These are phyloP conservation scores for Yponomeuta sedellus DNA, from an alignment of 2,888 invertebrate genomes.

Conservation along the genomic window DNA sequence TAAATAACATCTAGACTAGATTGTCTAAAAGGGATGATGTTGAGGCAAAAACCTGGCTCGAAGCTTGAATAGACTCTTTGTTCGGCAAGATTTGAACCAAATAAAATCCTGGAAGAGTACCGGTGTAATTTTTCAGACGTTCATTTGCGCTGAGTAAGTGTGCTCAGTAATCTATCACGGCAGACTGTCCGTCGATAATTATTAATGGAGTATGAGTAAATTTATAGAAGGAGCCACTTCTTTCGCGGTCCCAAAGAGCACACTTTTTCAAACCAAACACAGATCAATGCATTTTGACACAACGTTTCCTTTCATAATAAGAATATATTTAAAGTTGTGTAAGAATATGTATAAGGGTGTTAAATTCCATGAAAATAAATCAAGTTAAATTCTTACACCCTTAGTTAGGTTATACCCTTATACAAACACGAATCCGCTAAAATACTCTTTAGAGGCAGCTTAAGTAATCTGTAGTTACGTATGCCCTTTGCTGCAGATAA, in stretches of 20 bases:
- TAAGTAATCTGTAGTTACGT: too few relatives aligned
- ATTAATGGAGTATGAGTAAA: slow-evolving; percentile 62
- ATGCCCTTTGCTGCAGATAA: too few relatives aligned
- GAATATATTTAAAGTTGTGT: too few relatives aligned
- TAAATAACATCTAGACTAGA: too few relatives aligned
- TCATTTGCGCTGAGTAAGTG: slow-evolving; percentile 33
- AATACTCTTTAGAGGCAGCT: too few relatives aligned
- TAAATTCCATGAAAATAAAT: too few relatives aligned
- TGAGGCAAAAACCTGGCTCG: not conserved
- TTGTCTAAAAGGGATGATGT: too few relatives aligned
- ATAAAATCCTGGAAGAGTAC: not conserved
- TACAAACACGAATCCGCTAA: too few relatives aligned
- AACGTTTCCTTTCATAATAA: not conserved
- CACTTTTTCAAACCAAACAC: not conserved
- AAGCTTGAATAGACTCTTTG: not conserved
- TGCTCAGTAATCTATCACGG: slow-evolving; percentile 52
- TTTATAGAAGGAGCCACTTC: slow-evolving; percentile 31
- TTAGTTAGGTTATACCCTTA: too few relatives aligned
- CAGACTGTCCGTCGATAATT: slow-evolving; percentile 46
- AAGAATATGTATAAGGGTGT: too few relatives aligned
- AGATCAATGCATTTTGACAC: not conserved
- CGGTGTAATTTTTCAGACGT: slow-evolving; percentile 23
- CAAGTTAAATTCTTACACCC: too few relatives aligned
- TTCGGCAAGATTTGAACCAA: not conserved
- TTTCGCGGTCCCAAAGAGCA: not conserved